Percentiles rank a stretch among this genome's conserved stretches.
Evolutionary conservation across 2,888 invertebrate genomes (phyloP).

Genomic region (Ichneumon xanthorius): DNA sequence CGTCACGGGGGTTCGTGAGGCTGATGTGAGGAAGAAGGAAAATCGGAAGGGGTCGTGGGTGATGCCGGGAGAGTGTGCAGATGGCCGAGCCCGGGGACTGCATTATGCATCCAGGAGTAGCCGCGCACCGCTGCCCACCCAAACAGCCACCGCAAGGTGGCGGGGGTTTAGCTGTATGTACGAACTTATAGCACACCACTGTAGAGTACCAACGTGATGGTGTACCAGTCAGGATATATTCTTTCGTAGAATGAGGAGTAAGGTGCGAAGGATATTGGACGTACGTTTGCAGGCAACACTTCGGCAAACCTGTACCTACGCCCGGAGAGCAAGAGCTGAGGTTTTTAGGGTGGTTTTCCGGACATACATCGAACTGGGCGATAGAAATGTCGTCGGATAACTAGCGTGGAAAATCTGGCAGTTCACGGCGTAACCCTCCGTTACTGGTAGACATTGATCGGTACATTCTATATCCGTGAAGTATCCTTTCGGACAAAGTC

Average conservation of each 20-base stretch:
- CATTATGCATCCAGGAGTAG: slow-evolving; percentile 82
- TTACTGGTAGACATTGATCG: not conserved
- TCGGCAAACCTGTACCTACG: not conserved
- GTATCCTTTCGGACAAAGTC: not conserved
- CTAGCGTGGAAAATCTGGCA: not conserved
- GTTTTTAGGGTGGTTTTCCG: not conserved
- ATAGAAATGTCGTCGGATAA: not conserved
- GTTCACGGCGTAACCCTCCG: not conserved
- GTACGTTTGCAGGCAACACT: not conserved
- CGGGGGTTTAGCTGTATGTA: not conserved
- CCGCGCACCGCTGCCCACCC: slow-evolving; percentile 54
- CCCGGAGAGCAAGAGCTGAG: not conserved
- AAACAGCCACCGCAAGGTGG: slow-evolving; percentile 50
- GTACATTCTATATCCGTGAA: not conserved
- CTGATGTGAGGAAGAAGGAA: slow-evolving; percentile 39
- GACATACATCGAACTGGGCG: not conserved
- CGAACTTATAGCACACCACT: not conserved
- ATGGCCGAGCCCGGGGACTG: slow-evolving; percentile 74
- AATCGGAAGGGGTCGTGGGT: slow-evolving; percentile 28
- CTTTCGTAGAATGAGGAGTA: not conserved
- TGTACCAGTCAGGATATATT: not conserved
- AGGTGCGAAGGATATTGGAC: not conserved
- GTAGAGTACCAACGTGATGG: not conserved
- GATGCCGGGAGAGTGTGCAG: slow-evolving; percentile 58
- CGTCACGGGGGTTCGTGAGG: slow-evolving; percentile 40